Evolutionary conservation across 2,797 vertebrate species (phyloP), one percentile per base, ranked within the genome.

Genomic region (Yasuhikotakia modesta): DNA sequence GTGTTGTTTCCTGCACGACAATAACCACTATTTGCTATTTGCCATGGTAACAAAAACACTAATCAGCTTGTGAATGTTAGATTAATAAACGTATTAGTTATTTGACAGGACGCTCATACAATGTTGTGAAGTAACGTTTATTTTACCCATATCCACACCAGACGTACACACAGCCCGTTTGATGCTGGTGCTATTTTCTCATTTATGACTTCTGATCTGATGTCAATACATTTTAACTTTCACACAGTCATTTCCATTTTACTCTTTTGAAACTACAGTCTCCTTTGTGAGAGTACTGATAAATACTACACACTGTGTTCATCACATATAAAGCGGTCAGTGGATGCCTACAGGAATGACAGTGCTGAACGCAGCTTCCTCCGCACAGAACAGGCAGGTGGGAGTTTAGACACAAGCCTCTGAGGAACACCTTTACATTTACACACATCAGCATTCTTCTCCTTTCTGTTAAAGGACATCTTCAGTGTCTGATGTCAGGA

Each of bases 381-480:
- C 73, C 73, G 12, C 73, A 66, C 11, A 75, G 63, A 32, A 22
- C 35, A 76, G 32, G 64, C 22, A 68, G 52, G 73, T 57, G 43
- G 73, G 52, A 67, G 64, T n/a, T n/a, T n/a, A n/a, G n/a, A n/a
- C 43, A 3, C 45, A 39, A 64, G 58, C 22, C 48, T 30, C 48
- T 46, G n/a, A 66, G 22, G 5, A 58, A 68, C 63, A 67, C 73
- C 64, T 76, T 68, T 68, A 52, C 52, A 68, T 48, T 55, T 88
- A 79, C 57, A 53, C 22, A 63, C 21, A 57, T 19, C 14, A n/a
- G 6, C 21, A 10, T 2, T 39, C 30, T 75, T n/a, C n/a, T n/a
- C n/a, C n/a, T n/a, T n/a, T n/a, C n/a, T n/a, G n/a, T n/a, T n/a
- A n/a, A n/a, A n/a, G n/a, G n/a, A n/a, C n/a, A n/a, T n/a, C n/a